These are phyloP conservation scores for Araneus ventricosus DNA, from an alignment of 1,140 invertebrate genomes.

Conservation along the genomic window DNA sequence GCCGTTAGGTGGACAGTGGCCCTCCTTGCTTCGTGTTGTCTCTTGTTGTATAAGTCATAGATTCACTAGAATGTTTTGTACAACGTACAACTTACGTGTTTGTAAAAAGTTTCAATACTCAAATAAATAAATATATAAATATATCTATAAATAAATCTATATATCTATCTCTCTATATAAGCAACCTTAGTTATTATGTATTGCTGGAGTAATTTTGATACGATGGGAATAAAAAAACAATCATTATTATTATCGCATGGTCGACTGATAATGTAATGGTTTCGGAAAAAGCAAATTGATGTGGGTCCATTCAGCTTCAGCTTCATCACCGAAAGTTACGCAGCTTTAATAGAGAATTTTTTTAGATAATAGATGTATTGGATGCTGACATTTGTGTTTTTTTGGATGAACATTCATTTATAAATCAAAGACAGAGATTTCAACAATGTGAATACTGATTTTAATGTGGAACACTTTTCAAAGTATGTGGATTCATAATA, in stretches of 20 bases:
- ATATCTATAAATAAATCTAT: constrained; percentile 54
- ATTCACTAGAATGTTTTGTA: constrained; percentile 72
- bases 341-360: neutral
- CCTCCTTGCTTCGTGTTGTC: constrained; percentile 67
- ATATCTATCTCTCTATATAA: constrained; percentile 42
- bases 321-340: neutral
- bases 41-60: constrained; percentile 74
- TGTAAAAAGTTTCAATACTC: constrained; percentile 75
- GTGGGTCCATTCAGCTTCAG: neutral
- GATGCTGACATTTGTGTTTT: neutral
- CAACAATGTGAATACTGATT: neutral
- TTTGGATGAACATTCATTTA: neutral
- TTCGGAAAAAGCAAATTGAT: neutral
- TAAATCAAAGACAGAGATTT: neutral
- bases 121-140: constrained; percentile 74
- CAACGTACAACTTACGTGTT: constrained; percentile 69
- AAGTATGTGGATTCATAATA: constrained; percentile 17
- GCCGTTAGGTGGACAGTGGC: constrained; percentile 71
- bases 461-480: neutral
- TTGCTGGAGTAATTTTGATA: constrained; percentile 60
- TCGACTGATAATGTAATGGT: neutral
- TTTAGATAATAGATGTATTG: neutral
- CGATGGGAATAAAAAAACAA: constrained; percentile 27
- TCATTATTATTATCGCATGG: neutral
- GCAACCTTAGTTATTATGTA: neutral